These are phyloP conservation scores for Nephrotoma guestfalica DNA, from an alignment of 2,888 invertebrate genomes.

Conservation along the genomic window DNA sequence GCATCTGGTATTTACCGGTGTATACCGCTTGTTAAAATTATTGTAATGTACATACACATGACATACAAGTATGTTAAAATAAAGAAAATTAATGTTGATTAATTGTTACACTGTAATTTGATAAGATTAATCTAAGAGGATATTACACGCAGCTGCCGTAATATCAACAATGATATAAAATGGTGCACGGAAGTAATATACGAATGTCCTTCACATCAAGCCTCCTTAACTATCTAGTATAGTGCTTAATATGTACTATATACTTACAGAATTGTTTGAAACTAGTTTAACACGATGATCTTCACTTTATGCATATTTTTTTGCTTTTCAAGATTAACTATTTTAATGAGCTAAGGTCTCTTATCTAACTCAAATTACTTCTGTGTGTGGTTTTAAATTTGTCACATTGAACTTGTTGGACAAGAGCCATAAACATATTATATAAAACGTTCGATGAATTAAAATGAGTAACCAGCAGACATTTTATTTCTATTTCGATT, in stretches of 20 bases:
- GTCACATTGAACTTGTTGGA: no score
- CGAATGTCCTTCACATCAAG: neutral
- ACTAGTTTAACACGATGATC: neutral
- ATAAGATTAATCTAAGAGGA: neutral
- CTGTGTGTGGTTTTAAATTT: no score
- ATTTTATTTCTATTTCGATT: no score
- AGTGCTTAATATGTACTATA: neutral
- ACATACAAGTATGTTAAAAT: no score
- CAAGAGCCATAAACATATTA: no score
- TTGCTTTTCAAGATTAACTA: neutral
- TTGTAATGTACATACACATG: no score
- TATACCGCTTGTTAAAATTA: no score
- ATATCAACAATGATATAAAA: neutral
- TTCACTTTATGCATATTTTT: neutral
- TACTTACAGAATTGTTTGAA: neutral
- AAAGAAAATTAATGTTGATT: no score
- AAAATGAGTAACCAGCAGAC: no score
- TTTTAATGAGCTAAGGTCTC: neutral
- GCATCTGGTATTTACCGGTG: neutral
- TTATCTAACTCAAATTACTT: neutral
- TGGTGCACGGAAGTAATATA: neutral
- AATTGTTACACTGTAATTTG: no score
- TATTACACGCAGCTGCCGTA: neutral
- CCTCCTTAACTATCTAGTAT: neutral
- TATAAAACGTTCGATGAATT: no score